Percentiles rank a stretch among this genome's conserved stretches.
These are phyloP conservation scores for Columbina picui DNA, from an alignment of 2,113 vertebrate species.

Conservation along the genomic window DNA sequence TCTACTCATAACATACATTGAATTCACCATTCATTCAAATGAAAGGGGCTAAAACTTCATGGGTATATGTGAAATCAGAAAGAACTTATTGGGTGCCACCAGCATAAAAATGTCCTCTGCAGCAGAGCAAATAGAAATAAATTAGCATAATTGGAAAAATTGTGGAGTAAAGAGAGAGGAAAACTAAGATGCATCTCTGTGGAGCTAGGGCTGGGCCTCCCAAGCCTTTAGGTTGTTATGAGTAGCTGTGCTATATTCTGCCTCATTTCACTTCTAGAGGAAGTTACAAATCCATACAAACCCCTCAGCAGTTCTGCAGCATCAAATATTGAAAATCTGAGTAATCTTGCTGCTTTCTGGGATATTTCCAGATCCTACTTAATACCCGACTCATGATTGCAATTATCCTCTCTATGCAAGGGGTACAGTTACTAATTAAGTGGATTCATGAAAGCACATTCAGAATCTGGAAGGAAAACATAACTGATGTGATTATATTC, in stretches of 20 bases:
- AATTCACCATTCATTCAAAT: not conserved
- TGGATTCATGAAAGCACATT: constrained; percentile 1
- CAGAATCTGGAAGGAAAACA: not conserved
- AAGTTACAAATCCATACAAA: constrained; percentile 5
- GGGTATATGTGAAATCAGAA: not conserved
- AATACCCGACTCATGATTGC: constrained; percentile 1
- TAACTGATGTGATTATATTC: constrained; percentile 31
- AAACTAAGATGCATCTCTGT: not conserved
- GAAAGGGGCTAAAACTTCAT: not conserved
- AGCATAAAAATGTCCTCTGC: not conserved
- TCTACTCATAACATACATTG: not conserved
- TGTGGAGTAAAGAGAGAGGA: not conserved
- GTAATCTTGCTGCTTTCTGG: not conserved
- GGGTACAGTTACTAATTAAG: constrained; percentile 34
- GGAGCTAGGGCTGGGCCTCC: not conserved
- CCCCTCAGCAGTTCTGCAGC: not conserved
- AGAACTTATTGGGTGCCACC: not conserved
- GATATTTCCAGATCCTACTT: constrained; percentile 24
- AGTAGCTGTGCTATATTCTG: not conserved
- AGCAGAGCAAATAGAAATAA: not conserved
- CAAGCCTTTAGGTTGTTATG: not conserved
- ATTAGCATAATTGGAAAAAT: not conserved
- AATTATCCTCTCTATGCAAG: constrained; percentile 14
- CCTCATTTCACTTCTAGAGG: not conserved
- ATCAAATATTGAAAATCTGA: constrained; percentile 19